Conservation (phyloP, 2,113 vertebrate genomes). For the Megaleporinus macrocephalus region DNA sequence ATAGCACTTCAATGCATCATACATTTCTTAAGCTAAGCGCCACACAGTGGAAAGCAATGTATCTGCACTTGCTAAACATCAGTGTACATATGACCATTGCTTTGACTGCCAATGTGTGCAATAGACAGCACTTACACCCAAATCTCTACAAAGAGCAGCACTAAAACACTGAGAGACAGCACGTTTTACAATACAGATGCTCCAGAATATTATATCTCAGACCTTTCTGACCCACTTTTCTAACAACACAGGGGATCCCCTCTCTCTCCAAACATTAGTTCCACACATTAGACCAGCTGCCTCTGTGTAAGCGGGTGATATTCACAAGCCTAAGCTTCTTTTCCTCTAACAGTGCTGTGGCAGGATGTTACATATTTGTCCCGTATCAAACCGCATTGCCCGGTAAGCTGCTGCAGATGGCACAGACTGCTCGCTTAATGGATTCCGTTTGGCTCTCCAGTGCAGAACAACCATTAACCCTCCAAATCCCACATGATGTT, state of each 20-base stretch:
- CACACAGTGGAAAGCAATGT: no score
- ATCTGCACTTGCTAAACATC: no score
- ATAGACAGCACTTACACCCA: no score
- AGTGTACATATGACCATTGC: no score
- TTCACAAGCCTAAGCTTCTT: not conserved
- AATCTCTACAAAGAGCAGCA: no score
- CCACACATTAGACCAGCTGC: not conserved
- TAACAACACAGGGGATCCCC: not conserved
- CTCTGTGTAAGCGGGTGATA: slow-evolving; percentile 1
- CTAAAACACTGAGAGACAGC: no score
- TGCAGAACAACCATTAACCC: not conserved
- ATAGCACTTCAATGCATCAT: no score
- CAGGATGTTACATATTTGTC: not conserved
- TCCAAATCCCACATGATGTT: not conserved
- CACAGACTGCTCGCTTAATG: not conserved
- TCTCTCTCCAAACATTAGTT: not conserved
- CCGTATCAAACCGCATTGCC: slow-evolving; percentile 1
- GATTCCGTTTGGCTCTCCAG: not conserved
- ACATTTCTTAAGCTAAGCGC: no score
- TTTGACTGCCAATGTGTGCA: no score
- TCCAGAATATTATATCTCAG: not conserved
- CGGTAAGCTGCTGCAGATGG: not conserved
- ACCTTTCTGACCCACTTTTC: not conserved
- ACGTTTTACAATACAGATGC: no score
- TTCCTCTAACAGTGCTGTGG: not conserved